Conservation (phyloP, 1,140 invertebrate genomes). For the Drosophila orena region DNA sequence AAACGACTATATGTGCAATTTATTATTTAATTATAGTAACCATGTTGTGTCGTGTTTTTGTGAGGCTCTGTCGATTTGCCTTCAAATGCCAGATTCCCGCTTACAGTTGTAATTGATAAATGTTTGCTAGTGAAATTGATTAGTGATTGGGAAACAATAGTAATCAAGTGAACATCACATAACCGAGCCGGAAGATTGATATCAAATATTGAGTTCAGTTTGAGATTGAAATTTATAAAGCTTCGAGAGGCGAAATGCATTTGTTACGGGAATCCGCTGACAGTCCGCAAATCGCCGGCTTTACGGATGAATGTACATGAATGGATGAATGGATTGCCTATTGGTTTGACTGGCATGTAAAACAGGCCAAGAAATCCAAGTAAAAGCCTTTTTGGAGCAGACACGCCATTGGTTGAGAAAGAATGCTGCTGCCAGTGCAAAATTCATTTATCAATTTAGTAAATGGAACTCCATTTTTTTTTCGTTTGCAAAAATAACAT, state of each 20-base stretch:
- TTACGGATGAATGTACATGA: slow-evolving; percentile 20
- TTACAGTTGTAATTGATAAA: slow-evolving; percentile 30
- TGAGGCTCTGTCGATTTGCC: slow-evolving; percentile 5
- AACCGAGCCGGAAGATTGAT: slow-evolving; percentile 10
- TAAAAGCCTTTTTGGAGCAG: slow-evolving; percentile 2
- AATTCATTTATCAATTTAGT: slow-evolving; percentile 34
- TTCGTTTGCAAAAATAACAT: not conserved
- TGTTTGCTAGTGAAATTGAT: slow-evolving; percentile 13
- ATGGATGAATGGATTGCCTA: slow-evolving; percentile 33
- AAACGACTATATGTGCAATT: not conserved
- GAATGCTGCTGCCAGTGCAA: slow-evolving; percentile 6
- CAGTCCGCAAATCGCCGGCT: slow-evolving; percentile 45
- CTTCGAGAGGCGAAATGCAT: slow-evolving; percentile 7
- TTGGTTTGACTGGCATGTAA: slow-evolving; percentile 17
- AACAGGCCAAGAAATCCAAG: slow-evolving; percentile 38
- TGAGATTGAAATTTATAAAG: slow-evolving; percentile 31
- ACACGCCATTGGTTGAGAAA: slow-evolving; percentile 16
- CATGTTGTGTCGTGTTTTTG: slow-evolving; percentile 2
- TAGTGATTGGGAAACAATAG: slow-evolving; percentile 29
- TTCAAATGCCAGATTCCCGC: slow-evolving; percentile 20
- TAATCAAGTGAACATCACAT: slow-evolving; percentile 8
- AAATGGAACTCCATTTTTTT: not conserved
- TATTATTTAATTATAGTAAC: slow-evolving; percentile 21
- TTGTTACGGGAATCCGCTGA: slow-evolving; percentile 5
- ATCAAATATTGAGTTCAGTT: slow-evolving; percentile 15